Evolutionary conservation across 2,797 vertebrate species (phyloP), one percentile per base, ranked within the genome.

Genomic region (Pogoniulus pusillus): DNA sequence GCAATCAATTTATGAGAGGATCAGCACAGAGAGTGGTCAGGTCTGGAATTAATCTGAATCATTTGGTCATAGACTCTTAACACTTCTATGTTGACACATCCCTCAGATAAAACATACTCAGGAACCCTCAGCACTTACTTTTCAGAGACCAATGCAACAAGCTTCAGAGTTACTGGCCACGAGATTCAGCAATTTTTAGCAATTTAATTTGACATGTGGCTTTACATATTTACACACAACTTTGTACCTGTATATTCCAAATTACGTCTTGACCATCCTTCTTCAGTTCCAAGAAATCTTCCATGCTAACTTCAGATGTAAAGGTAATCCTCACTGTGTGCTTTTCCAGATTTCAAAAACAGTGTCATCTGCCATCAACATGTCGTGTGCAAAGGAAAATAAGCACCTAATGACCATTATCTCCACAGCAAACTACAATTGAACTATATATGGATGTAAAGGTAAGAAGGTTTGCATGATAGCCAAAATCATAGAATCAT

Each of bases 391-490:
- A 41, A 71, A 7, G n/a, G 17, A 51, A 70, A 65, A 6, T 4
- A 69, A 79, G 13, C 8, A n/a, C n/a, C n/a, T n/a, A n/a, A n/a
- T n/a, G n/a, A n/a, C n/a, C n/a, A 2, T 27, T 34, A 10, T 12
- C 13, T 63, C 20, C 41, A 58, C 13, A 77, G 65, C 4, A 91
- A 90, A 62, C 9, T 51, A 26, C 13, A 54, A 5, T 0, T 32
- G 47, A 32, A 58, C 74, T 57, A 24, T 5, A 2, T 41, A n/a
- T 0, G 1, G 12, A 24, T 45, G 10, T 37, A 71, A 80, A 77
- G 17, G 13, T 23, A 60, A 54, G 49, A 82, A 77, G 20, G 27
- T n/a, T 82, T 1, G 0, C 8, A 6, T 0, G 1, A 49, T 13
- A n/a, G 12, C 7, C 74, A 71, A 85, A 76, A 71, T 70, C n/a